Base-by-base conservation (phyloP, 2,888 invertebrate species). In the Lydus trimaculatus region DNA sequence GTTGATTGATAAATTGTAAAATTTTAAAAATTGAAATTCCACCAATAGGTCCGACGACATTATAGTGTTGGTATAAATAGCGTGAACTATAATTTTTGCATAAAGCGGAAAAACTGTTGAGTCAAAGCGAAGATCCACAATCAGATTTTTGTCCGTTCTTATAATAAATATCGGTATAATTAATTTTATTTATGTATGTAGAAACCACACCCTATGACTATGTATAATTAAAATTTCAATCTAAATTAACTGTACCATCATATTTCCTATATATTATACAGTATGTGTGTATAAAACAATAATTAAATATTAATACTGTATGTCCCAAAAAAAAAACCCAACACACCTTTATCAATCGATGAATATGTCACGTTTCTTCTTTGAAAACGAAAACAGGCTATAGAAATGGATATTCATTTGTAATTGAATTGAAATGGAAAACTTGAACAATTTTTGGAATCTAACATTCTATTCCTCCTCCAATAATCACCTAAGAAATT, bases 211-310 rank as follows among this genome's bases (percentile, higher is more conserved):
- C 56, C 25, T 25, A 56, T 56, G 23, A 25, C 15, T 13, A 13
- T 13, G n/a, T n/a, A 25, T 56, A 25, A 56, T 56, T 20, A 56
- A 11, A 56, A 56, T 56, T 56, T 56, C 20, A 48, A 48, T 48
- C 20, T 20, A 25, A 56, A 25, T 56, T 56, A 56, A 56, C 25
- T 56, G 9, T 23, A 56, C 56, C 25, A 25, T 25, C 52, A 48
- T 48, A 48, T 48, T 48, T 8, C 9, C 48, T 48, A 48, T 20
- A 48, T 20, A 36, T 36, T 36, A 1, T 36, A 36, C 5, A 36
- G 48, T 20, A 48, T 48, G 20, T n/a, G 20, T n/a, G 20, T 48
- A 23, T 48, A 20, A 48, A 48, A 20, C 20, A 20, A 8, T 48
- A 20, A 23, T 48, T 48, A 48, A 48, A 48, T 20, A 48, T 48